Evolutionary conservation across 2,888 invertebrate genomes (phyloP), one percentile per base, ranked within the genome.

Genomic region (Temnothorax unifasciatus): DNA sequence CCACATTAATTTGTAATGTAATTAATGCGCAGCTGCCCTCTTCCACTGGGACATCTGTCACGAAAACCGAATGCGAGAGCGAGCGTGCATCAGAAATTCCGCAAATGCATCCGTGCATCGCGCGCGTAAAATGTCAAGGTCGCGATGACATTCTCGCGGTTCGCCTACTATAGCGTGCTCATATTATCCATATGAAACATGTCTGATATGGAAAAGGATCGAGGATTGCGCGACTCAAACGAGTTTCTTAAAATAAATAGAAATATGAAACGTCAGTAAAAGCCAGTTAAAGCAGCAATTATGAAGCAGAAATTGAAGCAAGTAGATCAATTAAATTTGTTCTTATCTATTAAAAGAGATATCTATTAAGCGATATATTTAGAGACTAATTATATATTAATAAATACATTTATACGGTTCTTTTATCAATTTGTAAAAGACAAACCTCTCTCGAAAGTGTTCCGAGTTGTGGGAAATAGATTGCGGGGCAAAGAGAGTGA

Each of bases 61-160:
- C 47, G 79, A 69, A 64, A 47, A 57, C 9, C 59, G 59, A 54
- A 68, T 50, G 69, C 47, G 71, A 13, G 29, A 34, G 34, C 8
- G 38, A 38, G 57, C 75, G 52, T 34, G 63, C 61, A 21, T 52
- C 11, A n/a, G 76, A 61, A 61, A 59, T 73, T 29, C 69, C 50
- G 25, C 34, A 57, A 57, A 29, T 2, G 59, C 74, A 74, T 71
- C 44, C 85, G 54, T 61, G 76, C 76, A 69, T 83, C 59, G 75
- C 44, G 61, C 47, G 44, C 34, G 44, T 75, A 85, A 90, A 90
- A 90, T 90, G 88, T 90, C 89, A 90, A 90, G 89, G 90, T 44
- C 75, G 74, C 41, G 13, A 44, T 79, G 83, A 82, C 66, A 73
- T 68, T 82, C 57, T 71, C 66, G 76, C 84, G 84, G 69, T 47